Evolutionary conservation across 2,888 invertebrate genomes (phyloP).

Genomic region (Empis stercorea): DNA sequence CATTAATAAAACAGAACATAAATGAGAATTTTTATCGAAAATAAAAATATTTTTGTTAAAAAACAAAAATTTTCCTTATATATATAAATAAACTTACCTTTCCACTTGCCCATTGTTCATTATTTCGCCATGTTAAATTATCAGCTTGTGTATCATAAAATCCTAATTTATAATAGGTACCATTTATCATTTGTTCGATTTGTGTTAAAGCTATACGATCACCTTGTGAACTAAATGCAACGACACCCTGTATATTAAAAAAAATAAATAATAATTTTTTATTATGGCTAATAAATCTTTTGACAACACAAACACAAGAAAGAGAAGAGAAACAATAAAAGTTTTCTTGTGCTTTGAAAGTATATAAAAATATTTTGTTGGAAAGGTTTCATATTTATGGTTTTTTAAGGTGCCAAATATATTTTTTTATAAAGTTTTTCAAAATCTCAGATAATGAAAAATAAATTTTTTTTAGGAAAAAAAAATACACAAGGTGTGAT

Average conservation of each 20-base stretch:
- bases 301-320: too few relatives aligned
- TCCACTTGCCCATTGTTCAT: constrained; percentile 81
- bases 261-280: neutral
- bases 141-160: constrained; percentile 94
- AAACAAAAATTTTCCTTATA: too few relatives aligned
- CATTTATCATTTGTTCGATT: constrained; percentile 93
- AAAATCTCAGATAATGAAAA: too few relatives aligned
- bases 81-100: constrained; percentile 26
- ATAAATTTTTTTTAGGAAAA: too few relatives aligned
- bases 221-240: constrained; percentile 96
- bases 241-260: constrained; percentile 63
- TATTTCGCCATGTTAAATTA: constrained; percentile 86
- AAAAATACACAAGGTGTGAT: too few relatives aligned
- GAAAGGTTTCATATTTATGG: neutral
- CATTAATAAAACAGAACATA: too few relatives aligned
- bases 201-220: constrained; percentile 97
- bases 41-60: too few relatives aligned
- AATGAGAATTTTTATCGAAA: too few relatives aligned
- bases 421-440: neutral
- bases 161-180: constrained; percentile 85
- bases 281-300: neutral
- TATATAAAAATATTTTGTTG: too few relatives aligned
- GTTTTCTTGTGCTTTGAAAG: neutral
- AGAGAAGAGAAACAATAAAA: neutral
- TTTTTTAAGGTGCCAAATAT: neutral